Conservation (phyloP, 2,113 vertebrate species). For the Melanerpes aurifrons region DNA sequence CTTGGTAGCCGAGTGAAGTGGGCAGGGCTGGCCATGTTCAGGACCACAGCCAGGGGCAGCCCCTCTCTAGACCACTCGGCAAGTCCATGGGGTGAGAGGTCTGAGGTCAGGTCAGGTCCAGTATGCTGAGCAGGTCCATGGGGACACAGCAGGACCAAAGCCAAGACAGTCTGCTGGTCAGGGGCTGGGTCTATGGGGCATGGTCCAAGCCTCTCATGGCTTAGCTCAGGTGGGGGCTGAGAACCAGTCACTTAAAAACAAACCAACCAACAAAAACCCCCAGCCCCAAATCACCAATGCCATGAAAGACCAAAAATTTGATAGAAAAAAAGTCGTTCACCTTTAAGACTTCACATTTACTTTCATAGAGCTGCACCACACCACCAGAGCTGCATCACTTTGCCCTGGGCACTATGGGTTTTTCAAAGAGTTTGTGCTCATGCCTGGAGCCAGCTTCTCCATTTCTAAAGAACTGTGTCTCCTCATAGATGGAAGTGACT, state of each 20-base stretch:
- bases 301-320: background rate
- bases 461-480: background rate
- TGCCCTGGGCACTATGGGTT: background rate
- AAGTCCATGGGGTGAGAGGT: fast-evolving
- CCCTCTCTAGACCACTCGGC: background rate
- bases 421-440: background rate
- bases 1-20: fast-evolving
- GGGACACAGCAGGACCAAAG: background rate
- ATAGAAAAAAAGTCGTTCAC: background rate
- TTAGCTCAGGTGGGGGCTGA: background rate
- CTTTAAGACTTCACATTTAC: background rate
- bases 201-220: fast-evolving
- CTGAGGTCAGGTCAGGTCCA: background rate
- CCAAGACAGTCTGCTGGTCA: background rate
- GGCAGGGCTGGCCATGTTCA: background rate
- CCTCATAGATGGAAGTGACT: background rate
- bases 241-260: background rate
- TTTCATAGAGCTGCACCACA: background rate
- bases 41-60: background rate
- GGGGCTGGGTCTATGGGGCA: background rate
- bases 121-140: background rate
- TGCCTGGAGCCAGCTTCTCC: background rate
- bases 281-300: background rate
- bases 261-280: background rate
- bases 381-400: background rate